Evolutionary conservation across 2,113 vertebrate species (phyloP), one percentile per base, ranked within the genome.

Genomic region (Fregata magnificens): DNA sequence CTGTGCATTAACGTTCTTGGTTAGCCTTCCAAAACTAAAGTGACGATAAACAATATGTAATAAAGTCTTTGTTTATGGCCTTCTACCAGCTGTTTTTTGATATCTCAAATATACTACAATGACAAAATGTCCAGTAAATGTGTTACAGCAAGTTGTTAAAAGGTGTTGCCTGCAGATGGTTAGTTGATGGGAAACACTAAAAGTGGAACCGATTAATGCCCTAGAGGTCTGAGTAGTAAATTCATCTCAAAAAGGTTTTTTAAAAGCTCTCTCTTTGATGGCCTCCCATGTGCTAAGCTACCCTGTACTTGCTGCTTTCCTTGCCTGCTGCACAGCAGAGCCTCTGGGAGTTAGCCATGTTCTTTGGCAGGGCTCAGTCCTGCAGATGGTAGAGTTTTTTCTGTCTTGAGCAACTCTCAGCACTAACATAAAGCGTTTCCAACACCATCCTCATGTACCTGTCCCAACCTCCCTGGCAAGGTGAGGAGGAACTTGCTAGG

Each of bases 91-190:
- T 98, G 98, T 80, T 96, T 98, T 98, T 97, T 97, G 97, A 96
- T 98, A 97, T 97, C 80, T 90, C 81, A 96, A 96, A 98, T 98
- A 98, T 97, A 98, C 97, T 93, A 86, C 71, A 80, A 96, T 97
- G 98, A 98, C 98, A 98, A 98, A 98, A 98, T 97, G 96, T 98
- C 98, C 98, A 96, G 98, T 98, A 98, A 98, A 98, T 93, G 96
- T 90, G 95, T 97, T 96, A 94, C 74, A 97, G 95, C 92, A 97
- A 90, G 96, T 98, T 97, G 95, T 97, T 97, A 97, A 98, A 96
- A 98, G 97, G 97, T 97, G 97, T 93, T 90, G 87, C 74, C 87
- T 97, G 91, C 98, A 98, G 98, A 98, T 98, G 98, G 98, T 97
- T 92, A 73, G 93, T 95, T 98, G 98, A 98, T 98, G 95, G 89